Base-by-base conservation (phyloP, 1,140 invertebrate species). In the Pseudoatta argentina region DNA sequence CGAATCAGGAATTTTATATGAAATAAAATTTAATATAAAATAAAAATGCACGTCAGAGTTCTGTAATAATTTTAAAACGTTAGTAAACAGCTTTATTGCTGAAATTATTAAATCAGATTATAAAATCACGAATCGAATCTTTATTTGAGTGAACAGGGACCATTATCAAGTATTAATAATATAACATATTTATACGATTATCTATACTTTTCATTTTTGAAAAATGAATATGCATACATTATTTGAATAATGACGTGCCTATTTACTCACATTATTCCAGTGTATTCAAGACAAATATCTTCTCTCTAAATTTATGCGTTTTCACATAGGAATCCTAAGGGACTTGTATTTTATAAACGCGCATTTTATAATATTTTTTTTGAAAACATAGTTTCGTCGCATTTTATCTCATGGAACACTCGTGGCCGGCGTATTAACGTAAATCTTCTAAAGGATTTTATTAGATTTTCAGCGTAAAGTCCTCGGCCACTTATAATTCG, bases 381-480 rank as follows among this genome's bases (percentile, higher is more conserved):
- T 69, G n/a, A 24, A 48, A 61, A 34, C 51, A 69, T 73, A 4
- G 71, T 82, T 39, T 59, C 55, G 67, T 82, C 79, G 16, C 69
- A 14, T 75, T 83, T 89, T 78, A 89, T 89, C 72, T 53, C 44
- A 66, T 57, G 51, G 87, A 89, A 75, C 71, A 51, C 85, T 88
- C 88, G 86, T 88, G 88, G 88, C 81, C 66, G 82, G 64, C 77
- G 88, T 89, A 89, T 89, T 89, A 89, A 88, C 88, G 88, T 89
- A 89, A 89, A 75, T 86, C 88, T 85, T 89, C 85, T 89, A 89
- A 89, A 83, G 88, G 88, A 89, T 86, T 89, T 89, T 89, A 89
- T 89, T 89, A 89, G 88, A 89, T 89, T 89, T 87, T 48, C 88
- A 89, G 18, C 88, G 59, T 44, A 89, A 89, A 89, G 88, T 86